Percentiles rank a stretch among this genome's conserved stretches.
Conservation (phyloP, 2,888 invertebrate species). For the Heliothis peltigera region DNA sequence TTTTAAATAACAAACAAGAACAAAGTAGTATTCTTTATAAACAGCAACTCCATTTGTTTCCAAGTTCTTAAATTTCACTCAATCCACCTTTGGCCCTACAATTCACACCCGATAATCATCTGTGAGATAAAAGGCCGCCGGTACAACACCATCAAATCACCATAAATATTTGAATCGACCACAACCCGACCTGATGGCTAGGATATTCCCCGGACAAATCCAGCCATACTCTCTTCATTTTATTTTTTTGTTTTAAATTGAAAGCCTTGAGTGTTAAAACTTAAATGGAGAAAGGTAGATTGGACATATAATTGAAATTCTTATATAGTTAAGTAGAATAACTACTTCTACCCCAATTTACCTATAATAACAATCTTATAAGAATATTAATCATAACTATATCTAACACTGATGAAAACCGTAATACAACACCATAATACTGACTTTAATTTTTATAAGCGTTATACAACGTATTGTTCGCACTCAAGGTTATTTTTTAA, state of each 20-base stretch:
- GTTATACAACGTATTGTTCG: too few relatives aligned
- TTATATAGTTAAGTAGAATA: too few relatives aligned
- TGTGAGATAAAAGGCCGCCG: constrained; percentile 80
- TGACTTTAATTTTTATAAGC: too few relatives aligned
- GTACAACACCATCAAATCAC: constrained; percentile 75
- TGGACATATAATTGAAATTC: too few relatives aligned
- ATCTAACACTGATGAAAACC: too few relatives aligned
- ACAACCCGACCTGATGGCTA: constrained; percentile 27
- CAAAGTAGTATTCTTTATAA: neutral
- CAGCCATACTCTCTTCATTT: constrained; percentile 19
- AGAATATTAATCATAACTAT: too few relatives aligned
- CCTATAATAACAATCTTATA: too few relatives aligned
- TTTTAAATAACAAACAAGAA: too few relatives aligned
- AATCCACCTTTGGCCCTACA: constrained; percentile 78
- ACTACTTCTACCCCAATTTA: too few relatives aligned
- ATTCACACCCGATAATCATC: constrained; percentile 88
- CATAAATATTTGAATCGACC: constrained; percentile 60
- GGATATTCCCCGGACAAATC: constrained; percentile 26
- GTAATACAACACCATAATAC: too few relatives aligned
- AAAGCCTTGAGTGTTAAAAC: constrained; percentile 9
- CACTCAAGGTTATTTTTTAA: neutral
- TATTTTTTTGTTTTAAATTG: constrained; percentile 24
- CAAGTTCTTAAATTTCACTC: constrained; percentile 69
- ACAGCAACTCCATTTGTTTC: constrained; percentile 56
- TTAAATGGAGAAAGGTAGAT: neutral